Conservation (phyloP, 2,797 vertebrate species). For the Epinephelus awoara region DNA sequence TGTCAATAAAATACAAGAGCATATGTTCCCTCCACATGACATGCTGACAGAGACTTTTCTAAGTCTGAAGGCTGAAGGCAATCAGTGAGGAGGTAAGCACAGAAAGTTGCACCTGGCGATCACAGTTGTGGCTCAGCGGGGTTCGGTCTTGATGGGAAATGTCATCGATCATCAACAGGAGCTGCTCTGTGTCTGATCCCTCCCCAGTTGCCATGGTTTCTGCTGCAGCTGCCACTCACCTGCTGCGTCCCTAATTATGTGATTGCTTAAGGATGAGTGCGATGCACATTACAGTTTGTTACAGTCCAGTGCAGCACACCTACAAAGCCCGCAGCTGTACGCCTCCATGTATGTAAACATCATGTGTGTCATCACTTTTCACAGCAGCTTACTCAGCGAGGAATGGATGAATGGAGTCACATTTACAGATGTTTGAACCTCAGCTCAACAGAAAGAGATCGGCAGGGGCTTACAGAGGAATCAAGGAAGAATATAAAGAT, state of each 20-base stretch:
- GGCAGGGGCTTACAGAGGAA: background rate
- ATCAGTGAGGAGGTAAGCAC: slow-evolving; percentile 6
- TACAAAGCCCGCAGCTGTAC: background rate
- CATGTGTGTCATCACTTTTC: background rate
- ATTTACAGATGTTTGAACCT: slow-evolving; percentile 21
- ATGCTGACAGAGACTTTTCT: background rate
- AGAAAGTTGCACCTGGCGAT: slow-evolving; percentile 34
- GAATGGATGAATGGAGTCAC: too few relatives aligned
- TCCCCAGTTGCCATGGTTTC: slow-evolving; percentile 75
- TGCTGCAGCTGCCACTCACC: slow-evolving; percentile 69
- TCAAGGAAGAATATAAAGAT: background rate
- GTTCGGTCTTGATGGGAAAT: slow-evolving; percentile 58
- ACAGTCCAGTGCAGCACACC: background rate
- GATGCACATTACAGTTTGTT: background rate
- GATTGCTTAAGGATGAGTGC: slow-evolving; percentile 32
- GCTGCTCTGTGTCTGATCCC: slow-evolving; percentile 31
- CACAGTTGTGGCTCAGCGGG: slow-evolving; percentile 28
- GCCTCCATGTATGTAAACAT: background rate
- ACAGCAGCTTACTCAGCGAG: background rate
- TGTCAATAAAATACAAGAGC: background rate
- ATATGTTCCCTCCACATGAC: background rate
- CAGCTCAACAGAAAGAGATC: background rate
- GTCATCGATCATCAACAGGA: slow-evolving; percentile 62
- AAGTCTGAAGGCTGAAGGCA: background rate
- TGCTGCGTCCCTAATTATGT: slow-evolving; percentile 68